phyloP scores from a whole-genome alignment of 2,797 vertebrate species.

The Pyrocephalus nanus region DNA sequence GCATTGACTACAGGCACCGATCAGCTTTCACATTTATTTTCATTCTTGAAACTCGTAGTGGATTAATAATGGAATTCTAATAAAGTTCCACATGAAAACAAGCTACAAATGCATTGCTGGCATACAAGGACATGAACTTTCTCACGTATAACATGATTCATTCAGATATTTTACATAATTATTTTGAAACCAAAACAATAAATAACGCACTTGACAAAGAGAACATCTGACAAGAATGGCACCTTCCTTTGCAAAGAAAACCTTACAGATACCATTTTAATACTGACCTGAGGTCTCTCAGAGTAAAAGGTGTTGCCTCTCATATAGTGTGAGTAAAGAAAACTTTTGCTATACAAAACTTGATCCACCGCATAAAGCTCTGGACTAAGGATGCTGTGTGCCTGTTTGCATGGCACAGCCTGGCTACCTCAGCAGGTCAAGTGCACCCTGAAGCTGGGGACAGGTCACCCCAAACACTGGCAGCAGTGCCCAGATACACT shows the following conservation, averaged over 20 bases:
- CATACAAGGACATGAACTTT: not conserved
- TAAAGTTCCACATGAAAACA: not conserved
- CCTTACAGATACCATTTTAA: not conserved
- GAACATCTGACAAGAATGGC: not conserved
- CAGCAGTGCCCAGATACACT: rapidly evolving
- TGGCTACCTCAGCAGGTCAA: not conserved
- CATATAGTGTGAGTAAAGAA: not conserved
- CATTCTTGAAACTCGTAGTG: not conserved
- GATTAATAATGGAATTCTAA: slow-evolving; percentile 14
- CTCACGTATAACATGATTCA: not conserved
- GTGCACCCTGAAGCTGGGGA: not conserved
- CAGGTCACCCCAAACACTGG: not conserved
- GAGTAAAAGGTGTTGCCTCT: not conserved
- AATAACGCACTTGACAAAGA: not conserved
- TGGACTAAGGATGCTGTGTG: not conserved
- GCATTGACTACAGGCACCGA: not conserved
- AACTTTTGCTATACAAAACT: not conserved
- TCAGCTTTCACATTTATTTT: slow-evolving; percentile 30
- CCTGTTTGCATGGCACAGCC: not conserved
- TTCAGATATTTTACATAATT: not conserved
- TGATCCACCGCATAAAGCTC: not conserved
- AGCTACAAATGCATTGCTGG: not conserved
- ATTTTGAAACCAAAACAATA: not conserved
- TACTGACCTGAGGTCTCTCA: not conserved
- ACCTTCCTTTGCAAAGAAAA: not conserved